Evolutionary conservation across 1,140 invertebrate species (phyloP).

Genomic region (Drosophila pandora): DNA sequence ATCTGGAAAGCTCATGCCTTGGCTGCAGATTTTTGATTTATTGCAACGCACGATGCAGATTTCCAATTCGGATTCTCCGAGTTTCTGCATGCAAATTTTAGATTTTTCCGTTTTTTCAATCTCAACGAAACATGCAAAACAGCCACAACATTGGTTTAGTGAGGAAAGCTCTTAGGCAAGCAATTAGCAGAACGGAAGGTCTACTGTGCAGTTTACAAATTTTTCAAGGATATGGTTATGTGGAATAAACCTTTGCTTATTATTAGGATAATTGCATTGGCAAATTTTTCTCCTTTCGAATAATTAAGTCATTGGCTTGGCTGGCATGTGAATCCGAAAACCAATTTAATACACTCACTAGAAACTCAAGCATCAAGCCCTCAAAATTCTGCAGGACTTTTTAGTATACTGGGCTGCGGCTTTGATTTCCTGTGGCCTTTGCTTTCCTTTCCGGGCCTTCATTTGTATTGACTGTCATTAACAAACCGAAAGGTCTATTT

Average conservation of each 20-base stretch:
- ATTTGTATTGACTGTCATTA: slow-evolving; percentile 35
- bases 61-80: slow-evolving; percentile 10
- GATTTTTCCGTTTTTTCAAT: slow-evolving; percentile 1
- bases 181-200: slow-evolving; percentile 23
- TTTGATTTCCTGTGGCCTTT: slow-evolving; percentile 27
- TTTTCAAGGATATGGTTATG: slow-evolving; percentile 7
- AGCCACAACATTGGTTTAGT: slow-evolving; percentile 21
- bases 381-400: neutral
- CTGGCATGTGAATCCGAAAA: slow-evolving; percentile 1
- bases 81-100: slow-evolving; percentile 36
- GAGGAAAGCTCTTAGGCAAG: slow-evolving; percentile 8
- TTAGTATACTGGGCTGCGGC: slow-evolving; percentile 5
- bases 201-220: slow-evolving; percentile 3
- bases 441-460: neutral
- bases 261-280: neutral
- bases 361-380: neutral
- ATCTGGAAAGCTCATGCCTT: slow-evolving; percentile 33
- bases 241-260: neutral
- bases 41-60: slow-evolving; percentile 34
- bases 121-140: slow-evolving; percentile 18
- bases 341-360: slow-evolving; percentile 1
- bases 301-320: neutral
- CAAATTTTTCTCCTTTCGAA: neutral
- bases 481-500: slow-evolving; percentile 43
- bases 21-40: slow-evolving; percentile 69